Evolutionary conservation across 2,113 vertebrate species (phyloP), one percentile per base, ranked within the genome.

Genomic region (Calonectris borealis): DNA sequence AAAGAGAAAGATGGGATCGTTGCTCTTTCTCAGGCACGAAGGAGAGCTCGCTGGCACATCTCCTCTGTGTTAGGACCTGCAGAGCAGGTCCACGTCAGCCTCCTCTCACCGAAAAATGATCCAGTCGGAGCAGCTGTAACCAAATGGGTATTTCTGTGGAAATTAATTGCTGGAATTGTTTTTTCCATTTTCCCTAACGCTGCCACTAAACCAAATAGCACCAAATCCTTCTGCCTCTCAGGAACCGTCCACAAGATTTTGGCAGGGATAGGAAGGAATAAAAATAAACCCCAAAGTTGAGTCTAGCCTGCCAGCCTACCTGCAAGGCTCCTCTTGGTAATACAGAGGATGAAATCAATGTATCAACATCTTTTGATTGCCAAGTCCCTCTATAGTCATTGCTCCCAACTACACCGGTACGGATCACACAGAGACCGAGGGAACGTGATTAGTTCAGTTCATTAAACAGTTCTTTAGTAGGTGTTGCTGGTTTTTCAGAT

Each of bases 1-100:
- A 36, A 81, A 80, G 19, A 24, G 52, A 51, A 52, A 69, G 6
- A 5, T 7, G 26, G 24, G 26, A 11, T 44, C 3, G 0, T 3
- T 73, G 8, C 9, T 72, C n/a, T 17, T 76, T 16, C 76, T 55
- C 44, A 51, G 49, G 20, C 32, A 38, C 8, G 17, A 36, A 62
- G 31, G 11, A 69, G 29, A 73, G 9, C 40, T 82, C 3, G 0
- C 7, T 46, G 0, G 0, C 73, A 42, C 29, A n/a, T 24, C 25
- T 86, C 29, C 36, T 36, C 49, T 54, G 24, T 38, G 13, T n/a
- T 20, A 60, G 49, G 60, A 52, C 13, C 55, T 57, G 60, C 49
- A 81, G 46, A 70, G 27, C 21, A 42, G 40, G 40, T 44, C 46
- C 55, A 58, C 18, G 10, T 40, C 22, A 60, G 29, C 38, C 31